Conservation (phyloP, 2,113 vertebrate species). For the Martes martes region DNA sequence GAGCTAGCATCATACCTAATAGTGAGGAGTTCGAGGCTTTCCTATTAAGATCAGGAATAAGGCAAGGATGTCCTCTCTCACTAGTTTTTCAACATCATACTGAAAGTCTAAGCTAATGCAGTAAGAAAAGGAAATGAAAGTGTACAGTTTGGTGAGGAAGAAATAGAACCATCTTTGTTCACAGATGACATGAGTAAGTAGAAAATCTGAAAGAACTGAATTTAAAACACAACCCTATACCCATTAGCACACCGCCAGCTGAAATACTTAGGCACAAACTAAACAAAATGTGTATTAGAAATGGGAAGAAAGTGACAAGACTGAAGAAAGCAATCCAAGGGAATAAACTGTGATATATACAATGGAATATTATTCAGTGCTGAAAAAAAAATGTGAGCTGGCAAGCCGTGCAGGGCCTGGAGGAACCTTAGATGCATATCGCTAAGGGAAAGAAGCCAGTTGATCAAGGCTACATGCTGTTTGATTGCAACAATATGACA, state of each 20-base stretch:
- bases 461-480: neutral
- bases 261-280: neutral
- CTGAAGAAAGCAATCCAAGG: neutral
- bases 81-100: neutral
- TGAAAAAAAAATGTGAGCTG: neutral
- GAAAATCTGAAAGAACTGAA: neutral
- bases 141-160: neutral
- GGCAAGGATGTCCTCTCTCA: neutral
- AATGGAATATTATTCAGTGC: neutral
- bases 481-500: neutral
- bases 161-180: neutral
- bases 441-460: neutral
- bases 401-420: neutral
- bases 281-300: neutral
- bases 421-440: neutral
- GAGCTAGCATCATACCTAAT: neutral
- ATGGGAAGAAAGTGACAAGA: neutral
- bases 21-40: neutral
- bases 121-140: neutral
- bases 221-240: neutral
- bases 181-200: neutral
- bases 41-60: neutral
- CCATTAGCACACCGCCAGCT: neutral
- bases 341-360: neutral
- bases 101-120: neutral